These are phyloP conservation scores for Entomobrya multifasciata DNA, from an alignment of 2,888 invertebrate genomes.

Conservation along the genomic window DNA sequence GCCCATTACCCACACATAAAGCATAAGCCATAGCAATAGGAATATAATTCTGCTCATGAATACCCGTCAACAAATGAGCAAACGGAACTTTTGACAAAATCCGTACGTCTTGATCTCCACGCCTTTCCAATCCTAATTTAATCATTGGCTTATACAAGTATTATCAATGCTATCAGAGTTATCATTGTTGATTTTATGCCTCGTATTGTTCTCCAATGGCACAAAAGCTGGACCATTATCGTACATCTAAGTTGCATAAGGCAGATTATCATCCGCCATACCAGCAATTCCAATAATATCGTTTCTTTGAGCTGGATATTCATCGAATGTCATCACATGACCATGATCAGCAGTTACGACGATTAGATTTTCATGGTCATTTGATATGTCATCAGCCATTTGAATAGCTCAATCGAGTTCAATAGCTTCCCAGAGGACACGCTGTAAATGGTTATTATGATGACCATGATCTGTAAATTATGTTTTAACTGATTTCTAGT, in stretches of 20 bases:
- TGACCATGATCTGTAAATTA: constrained; percentile 85
- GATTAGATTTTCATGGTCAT: constrained; percentile 87
- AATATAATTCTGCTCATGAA: constrained; percentile 81
- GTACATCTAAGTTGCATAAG: constrained; percentile 90
- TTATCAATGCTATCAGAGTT: constrained; percentile 75
- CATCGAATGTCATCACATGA: constrained; percentile 83
- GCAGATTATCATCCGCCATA: constrained; percentile 82
- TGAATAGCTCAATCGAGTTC: constrained; percentile 88
- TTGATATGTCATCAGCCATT: constrained; percentile 84
- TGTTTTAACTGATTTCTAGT: not conserved
- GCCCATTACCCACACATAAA: constrained; percentile 85
- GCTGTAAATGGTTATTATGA: constrained; percentile 86
- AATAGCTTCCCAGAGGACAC: constrained; percentile 89
- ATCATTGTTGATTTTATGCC: constrained; percentile 83
- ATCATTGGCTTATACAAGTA: constrained; percentile 38
- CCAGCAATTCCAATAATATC: constrained; percentile 78
- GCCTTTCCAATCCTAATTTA: constrained; percentile 83
- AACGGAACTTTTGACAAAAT: constrained; percentile 92
- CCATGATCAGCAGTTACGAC: constrained; percentile 91
- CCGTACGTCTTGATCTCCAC: constrained; percentile 92
- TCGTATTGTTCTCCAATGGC: constrained; percentile 81
- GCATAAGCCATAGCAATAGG: constrained; percentile 89
- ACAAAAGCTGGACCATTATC: constrained; percentile 87
- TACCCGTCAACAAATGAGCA: constrained; percentile 90
- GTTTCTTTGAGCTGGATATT: constrained; percentile 42